Percentiles rank a stretch among this genome's conserved stretches.
Evolutionary conservation across 2,113 vertebrate species (phyloP).

Genomic region (Clarias macrocephalus): DNA sequence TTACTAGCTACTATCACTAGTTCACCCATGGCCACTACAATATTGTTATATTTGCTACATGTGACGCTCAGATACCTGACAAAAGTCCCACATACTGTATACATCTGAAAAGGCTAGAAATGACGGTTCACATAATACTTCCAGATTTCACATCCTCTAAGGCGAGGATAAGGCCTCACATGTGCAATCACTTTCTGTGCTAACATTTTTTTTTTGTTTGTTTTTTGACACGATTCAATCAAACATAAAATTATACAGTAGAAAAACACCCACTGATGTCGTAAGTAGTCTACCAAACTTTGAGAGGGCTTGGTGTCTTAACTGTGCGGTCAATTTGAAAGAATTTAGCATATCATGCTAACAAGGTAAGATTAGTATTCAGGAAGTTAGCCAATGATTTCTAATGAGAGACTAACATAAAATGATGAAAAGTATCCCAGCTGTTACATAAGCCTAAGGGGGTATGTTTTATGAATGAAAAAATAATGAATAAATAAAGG

Average conservation of each 20-base stretch:
- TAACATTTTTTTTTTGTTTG: not conserved
- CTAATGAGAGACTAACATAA: not conserved
- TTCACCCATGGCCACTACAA: slow-evolving; percentile 1
- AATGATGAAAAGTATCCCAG: not conserved
- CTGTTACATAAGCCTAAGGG: not conserved
- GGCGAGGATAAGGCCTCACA: slow-evolving; percentile 39
- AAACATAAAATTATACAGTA: not conserved
- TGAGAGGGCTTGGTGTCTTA: not conserved
- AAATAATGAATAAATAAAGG: not conserved
- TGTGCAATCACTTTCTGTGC: slow-evolving; percentile 7
- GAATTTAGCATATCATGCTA: not conserved
- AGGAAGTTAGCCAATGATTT: not conserved
- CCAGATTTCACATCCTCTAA: slow-evolving; percentile 28
- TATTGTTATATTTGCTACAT: slow-evolving; percentile 44
- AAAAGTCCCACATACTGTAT: slow-evolving; percentile 12
- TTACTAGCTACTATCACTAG: slow-evolving; percentile 17
- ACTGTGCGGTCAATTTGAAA: not conserved
- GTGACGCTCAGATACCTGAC: slow-evolving; percentile 35
- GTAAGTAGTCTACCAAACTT: not conserved
- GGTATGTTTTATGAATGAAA: not conserved
- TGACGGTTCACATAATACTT: slow-evolving; percentile 5
- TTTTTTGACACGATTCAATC: not conserved
- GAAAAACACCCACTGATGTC: not conserved
- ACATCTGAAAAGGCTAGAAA: slow-evolving; percentile 25
- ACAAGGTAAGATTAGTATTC: not conserved